Evolutionary conservation across 1,140 invertebrate species (phyloP).

Genomic region (Aphelinus certus): DNA sequence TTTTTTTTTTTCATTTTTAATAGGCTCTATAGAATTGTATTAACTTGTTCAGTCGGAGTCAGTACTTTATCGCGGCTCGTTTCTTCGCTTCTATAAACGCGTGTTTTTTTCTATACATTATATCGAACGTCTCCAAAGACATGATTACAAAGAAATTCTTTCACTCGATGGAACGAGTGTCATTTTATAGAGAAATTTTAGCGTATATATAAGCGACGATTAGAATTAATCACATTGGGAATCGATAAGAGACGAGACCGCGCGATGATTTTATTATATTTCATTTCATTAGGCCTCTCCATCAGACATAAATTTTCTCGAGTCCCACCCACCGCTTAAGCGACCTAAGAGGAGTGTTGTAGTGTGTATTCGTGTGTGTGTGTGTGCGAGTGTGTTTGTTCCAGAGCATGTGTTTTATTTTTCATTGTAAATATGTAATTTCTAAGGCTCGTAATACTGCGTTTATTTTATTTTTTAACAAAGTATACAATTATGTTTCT

Average conservation of each 20-base stretch:
- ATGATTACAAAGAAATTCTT: slow-evolving; percentile 37
- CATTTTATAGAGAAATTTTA: slow-evolving; percentile 26
- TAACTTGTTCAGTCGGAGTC: slow-evolving; percentile 26
- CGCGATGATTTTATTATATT: slow-evolving; percentile 8
- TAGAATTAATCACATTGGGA: slow-evolving; percentile 14
- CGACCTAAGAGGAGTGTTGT: slow-evolving; percentile 35
- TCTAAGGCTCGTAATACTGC: slow-evolving; percentile 37
- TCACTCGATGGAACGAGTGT: slow-evolving; percentile 11
- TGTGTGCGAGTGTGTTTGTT: no score
- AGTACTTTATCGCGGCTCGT: slow-evolving; percentile 34
- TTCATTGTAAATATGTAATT: slow-evolving; percentile 34
- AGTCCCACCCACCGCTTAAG: slow-evolving; percentile 41
- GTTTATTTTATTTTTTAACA: slow-evolving; percentile 22
- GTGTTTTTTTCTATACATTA: slow-evolving; percentile 8
- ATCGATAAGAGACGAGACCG: slow-evolving; percentile 23
- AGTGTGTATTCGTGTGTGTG: neutral
- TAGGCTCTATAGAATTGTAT: slow-evolving; percentile 18
- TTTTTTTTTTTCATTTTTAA: slow-evolving; percentile 7
- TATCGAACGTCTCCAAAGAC: slow-evolving; percentile 39
- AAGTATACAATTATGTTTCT: slow-evolving; percentile 15
- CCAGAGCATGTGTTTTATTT: slow-evolving; percentile 21
- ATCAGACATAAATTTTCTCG: slow-evolving; percentile 29
- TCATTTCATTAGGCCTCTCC: slow-evolving; percentile 17
- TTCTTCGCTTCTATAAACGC: slow-evolving; percentile 14
- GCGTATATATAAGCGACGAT: slow-evolving; percentile 23